These are phyloP conservation scores for Xenopus petersii DNA, from an alignment of 2,797 vertebrate species.

Conservation along the genomic window DNA sequence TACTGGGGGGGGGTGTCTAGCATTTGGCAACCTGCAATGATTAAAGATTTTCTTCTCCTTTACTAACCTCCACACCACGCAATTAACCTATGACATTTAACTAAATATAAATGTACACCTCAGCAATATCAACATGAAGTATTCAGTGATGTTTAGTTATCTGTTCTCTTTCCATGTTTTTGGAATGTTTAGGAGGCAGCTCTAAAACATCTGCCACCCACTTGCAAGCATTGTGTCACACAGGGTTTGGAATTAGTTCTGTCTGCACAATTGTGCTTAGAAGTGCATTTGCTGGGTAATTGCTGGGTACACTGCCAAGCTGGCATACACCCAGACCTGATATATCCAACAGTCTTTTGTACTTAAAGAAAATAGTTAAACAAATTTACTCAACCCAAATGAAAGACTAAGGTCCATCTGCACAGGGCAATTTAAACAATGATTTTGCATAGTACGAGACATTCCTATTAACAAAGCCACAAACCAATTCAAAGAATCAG, in stretches of 20 bases:
- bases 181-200: slow-evolving; percentile 13
- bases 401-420: slow-evolving; percentile 13
- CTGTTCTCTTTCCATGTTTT: not conserved
- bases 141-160: too few relatives aligned
- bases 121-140: too few relatives aligned
- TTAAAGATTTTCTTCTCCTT: too few relatives aligned
- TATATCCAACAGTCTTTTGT: slow-evolving; percentile 35
- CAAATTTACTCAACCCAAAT: slow-evolving; percentile 25
- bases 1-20: too few relatives aligned
- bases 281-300: slow-evolving; percentile 25
- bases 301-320: slow-evolving; percentile 41
- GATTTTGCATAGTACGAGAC: slow-evolving; percentile 4
- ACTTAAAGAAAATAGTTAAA: slow-evolving; percentile 37
- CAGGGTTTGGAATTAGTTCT: slow-evolving; percentile 40
- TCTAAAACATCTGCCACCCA: slow-evolving; percentile 40
- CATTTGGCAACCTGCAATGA: too few relatives aligned
- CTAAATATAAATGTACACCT: too few relatives aligned
- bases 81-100: too few relatives aligned
- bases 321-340: slow-evolving; percentile 40
- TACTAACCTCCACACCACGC: too few relatives aligned
- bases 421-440: slow-evolving; percentile 21
- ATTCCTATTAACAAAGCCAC: not conserved
- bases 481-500: not conserved
- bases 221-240: slow-evolving; percentile 40
- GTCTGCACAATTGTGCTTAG: slow-evolving; percentile 34